Conservation (phyloP, 1,140 invertebrate genomes). For the Trissolcus basalis region DNA sequence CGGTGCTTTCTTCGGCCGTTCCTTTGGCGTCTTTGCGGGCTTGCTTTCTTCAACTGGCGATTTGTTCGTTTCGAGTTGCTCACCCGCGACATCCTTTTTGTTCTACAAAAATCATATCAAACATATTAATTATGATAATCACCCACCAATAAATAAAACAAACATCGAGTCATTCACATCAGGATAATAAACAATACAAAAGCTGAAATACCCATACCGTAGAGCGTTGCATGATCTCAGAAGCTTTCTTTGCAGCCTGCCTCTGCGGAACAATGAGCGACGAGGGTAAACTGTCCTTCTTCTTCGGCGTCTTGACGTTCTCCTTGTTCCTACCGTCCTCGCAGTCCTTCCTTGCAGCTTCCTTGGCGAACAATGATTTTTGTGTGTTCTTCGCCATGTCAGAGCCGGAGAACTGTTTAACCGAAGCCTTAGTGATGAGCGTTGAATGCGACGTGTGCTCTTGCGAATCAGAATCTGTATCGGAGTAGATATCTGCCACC, state of each 20-base stretch:
- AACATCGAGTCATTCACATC: background rate
- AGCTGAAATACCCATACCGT: slow-evolving; percentile 39
- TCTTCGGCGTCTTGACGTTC: slow-evolving; percentile 77
- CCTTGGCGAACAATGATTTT: slow-evolving; percentile 65
- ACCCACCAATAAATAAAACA: too few relatives aligned
- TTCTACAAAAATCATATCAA: slow-evolving; percentile 24
- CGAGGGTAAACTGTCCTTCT: slow-evolving; percentile 82
- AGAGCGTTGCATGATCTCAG: slow-evolving; percentile 84
- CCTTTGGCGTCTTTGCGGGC: slow-evolving; percentile 70
- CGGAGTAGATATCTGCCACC: slow-evolving; percentile 83
- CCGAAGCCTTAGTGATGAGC: slow-evolving; percentile 86
- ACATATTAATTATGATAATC: background rate
- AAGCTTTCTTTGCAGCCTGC: slow-evolving; percentile 92
- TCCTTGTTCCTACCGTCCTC: slow-evolving; percentile 76
- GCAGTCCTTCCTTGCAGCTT: slow-evolving; percentile 51
- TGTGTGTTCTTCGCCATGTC: slow-evolving; percentile 67
- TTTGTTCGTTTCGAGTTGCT: slow-evolving; percentile 61
- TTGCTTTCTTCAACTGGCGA: slow-evolving; percentile 64
- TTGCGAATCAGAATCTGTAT: slow-evolving; percentile 83
- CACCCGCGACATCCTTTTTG: slow-evolving; percentile 64
- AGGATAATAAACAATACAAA: slow-evolving; percentile 9
- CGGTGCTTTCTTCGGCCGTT: slow-evolving; percentile 61
- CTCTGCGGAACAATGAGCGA: slow-evolving; percentile 92
- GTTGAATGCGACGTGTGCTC: slow-evolving; percentile 77
- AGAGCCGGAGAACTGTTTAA: slow-evolving; percentile 84